These are phyloP conservation scores for Drosophila novamexicana DNA, from an alignment of 1,140 invertebrate species.

Conservation along the genomic window DNA sequence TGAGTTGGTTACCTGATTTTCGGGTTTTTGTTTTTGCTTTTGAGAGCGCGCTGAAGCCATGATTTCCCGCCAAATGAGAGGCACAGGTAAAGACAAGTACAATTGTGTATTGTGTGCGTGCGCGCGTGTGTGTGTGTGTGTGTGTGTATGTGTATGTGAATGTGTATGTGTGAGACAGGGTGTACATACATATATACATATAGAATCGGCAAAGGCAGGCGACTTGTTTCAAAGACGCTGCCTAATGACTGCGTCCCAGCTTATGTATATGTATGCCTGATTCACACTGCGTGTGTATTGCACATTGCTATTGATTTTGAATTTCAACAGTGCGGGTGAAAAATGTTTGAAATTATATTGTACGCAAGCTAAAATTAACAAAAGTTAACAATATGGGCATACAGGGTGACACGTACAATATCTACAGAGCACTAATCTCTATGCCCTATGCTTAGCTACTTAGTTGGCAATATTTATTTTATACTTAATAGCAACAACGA, in stretches of 20 bases:
- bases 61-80: conserved; percentile 82
- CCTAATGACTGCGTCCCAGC: conserved; percentile 59
- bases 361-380: conserved; percentile 67
- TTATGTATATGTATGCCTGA: conserved; percentile 11
- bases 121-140: conserved; percentile 45
- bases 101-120: conserved; percentile 34
- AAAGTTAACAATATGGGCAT: conserved; percentile 50
- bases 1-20: conserved; percentile 77
- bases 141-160: conserved; percentile 54
- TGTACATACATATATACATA: conserved; percentile 10
- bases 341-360: conserved; percentile 78
- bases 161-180: conserved; percentile 48
- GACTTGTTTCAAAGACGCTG: conserved; percentile 64
- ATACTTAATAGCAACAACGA: background rate
- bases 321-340: conserved; percentile 81
- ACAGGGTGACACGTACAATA: conserved; percentile 46
- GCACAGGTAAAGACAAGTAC: conserved; percentile 69
- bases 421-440: too few species aligned
- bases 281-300: background rate
- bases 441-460: background rate
- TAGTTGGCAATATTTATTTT: background rate
- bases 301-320: conserved; percentile 69
- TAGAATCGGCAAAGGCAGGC: conserved; percentile 24
- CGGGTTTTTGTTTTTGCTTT: conserved; percentile 76
- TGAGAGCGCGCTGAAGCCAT: conserved; percentile 50